A percentile compares a stretch with the other conserved stretches of the same genome.
These are phyloP conservation scores for Teleiodes luculella DNA, from an alignment of 2,888 invertebrate species.

Conservation along the genomic window DNA sequence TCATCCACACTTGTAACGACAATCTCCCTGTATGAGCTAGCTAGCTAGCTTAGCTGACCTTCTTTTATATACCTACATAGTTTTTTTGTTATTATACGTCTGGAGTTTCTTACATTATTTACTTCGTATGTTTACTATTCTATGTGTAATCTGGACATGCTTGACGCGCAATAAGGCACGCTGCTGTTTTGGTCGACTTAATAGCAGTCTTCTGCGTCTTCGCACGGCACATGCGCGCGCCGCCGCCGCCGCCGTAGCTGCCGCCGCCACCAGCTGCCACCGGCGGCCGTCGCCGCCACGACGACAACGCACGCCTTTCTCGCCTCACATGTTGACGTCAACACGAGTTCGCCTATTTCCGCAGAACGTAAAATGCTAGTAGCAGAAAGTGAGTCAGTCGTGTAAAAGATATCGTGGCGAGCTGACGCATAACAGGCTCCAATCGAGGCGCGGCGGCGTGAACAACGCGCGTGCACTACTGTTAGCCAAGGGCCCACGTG, in stretches of 20 bases:
- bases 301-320: slow-evolving; percentile 33
- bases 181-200: too few species aligned
- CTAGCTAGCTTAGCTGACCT: too few species aligned
- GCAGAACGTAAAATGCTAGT: slow-evolving; percentile 63
- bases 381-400: slow-evolving; percentile 65
- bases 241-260: slow-evolving; percentile 39
- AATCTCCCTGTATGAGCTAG: too few species aligned
- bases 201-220: slow-evolving; percentile 12
- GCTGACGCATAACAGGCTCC: slow-evolving; percentile 32
- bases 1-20: too few species aligned
- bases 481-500: slow-evolving; percentile 49
- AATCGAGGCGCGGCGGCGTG: slow-evolving; percentile 29
- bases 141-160: too few species aligned
- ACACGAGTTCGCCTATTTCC: slow-evolving; percentile 46
- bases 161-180: too few species aligned
- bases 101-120: too few species aligned
- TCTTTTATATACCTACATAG: too few species aligned
- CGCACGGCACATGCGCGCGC: slow-evolving; percentile 24
- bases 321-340: slow-evolving; percentile 43
- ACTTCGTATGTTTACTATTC: too few species aligned
- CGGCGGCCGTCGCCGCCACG: slow-evolving; percentile 38
- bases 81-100: too few species aligned
- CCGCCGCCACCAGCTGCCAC: slow-evolving; percentile 36
- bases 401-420: slow-evolving; percentile 48
- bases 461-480: slow-evolving; percentile 21